A percentile compares a stretch with the other conserved stretches of the same genome.
These are phyloP conservation scores for Scylla paramamosain DNA, from an alignment of 1,140 invertebrate species.

Conservation along the genomic window DNA sequence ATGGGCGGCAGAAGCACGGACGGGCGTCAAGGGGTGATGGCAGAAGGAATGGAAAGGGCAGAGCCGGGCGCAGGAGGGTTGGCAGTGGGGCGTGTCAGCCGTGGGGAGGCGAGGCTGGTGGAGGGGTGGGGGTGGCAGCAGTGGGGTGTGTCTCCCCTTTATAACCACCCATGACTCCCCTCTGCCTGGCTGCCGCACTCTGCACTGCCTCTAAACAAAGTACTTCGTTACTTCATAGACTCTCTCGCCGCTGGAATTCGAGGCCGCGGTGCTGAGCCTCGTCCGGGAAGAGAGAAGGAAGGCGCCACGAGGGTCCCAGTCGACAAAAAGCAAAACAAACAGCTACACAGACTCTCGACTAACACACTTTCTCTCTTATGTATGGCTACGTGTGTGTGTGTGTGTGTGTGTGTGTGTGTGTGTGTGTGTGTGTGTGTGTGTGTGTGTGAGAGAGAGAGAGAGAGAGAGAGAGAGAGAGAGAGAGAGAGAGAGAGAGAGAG, in stretches of 20 bases:
- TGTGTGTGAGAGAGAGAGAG: background rate
- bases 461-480: background rate
- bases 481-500: background rate
- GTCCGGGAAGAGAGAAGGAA: background rate
- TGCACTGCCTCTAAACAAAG: background rate
- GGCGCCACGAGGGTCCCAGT: background rate
- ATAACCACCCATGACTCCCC: background rate
- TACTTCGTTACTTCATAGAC: background rate
- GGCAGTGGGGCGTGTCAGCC: background rate
- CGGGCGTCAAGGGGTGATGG: no score
- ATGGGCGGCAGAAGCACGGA: no score
- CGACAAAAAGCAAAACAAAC: background rate
- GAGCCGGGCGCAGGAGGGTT: background rate
- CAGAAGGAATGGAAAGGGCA: background rate
- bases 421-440: background rate
- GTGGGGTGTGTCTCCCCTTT: background rate
- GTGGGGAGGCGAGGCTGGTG: background rate
- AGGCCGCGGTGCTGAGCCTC: background rate
- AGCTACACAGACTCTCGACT: background rate
- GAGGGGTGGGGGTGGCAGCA: background rate
- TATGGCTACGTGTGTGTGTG: background rate
- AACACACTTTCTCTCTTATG: constrained; percentile 15
- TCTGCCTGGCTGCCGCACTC: background rate
- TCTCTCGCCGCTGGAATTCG: background rate
- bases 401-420: background rate